phyloP scores from a whole-genome alignment of 2,888 invertebrate species.

The Melieria crassipennis region DNA sequence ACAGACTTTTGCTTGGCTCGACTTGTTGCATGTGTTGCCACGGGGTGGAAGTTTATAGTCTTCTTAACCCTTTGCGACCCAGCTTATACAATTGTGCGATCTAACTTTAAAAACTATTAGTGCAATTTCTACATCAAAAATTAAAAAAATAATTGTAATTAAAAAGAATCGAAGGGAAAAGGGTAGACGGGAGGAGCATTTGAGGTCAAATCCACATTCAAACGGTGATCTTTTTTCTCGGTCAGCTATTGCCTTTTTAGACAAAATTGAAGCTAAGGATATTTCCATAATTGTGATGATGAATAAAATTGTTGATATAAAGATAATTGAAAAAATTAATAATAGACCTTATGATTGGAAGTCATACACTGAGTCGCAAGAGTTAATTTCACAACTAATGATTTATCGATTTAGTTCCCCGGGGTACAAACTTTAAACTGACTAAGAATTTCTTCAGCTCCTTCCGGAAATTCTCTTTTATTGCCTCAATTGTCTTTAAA shows the following conservation, averaged over 20 bases:
- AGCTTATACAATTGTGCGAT: no score
- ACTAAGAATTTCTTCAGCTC: no score
- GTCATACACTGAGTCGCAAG: conserved; percentile 65
- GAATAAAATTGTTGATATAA: conserved; percentile 48
- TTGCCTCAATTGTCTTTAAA: no score
- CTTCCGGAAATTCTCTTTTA: no score
- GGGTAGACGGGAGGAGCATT: conserved; percentile 54
- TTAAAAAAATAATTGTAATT: conserved; percentile 76
- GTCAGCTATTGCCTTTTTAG: conserved; percentile 69
- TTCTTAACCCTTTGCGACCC: no score
- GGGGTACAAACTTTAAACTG: no score
- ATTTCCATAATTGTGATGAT: conserved; percentile 66
- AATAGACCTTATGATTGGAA: conserved; percentile 76
- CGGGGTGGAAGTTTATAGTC: no score
- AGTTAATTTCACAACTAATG: no score
- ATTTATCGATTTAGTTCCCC: no score
- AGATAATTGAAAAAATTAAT: conserved; percentile 64
- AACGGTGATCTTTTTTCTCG: conserved; percentile 70
- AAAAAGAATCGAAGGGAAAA: conserved; percentile 74
- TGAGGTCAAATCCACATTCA: conserved; percentile 72
- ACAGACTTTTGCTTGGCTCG: not conserved
- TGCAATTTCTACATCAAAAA: conserved; percentile 79
- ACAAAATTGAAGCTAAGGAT: conserved; percentile 59
- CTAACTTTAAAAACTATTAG: conserved; percentile 61
- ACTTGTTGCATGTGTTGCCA: not conserved